Evolutionary conservation across 2,797 vertebrate genomes (phyloP).

Genomic region (Oreochromis grahami): DNA sequence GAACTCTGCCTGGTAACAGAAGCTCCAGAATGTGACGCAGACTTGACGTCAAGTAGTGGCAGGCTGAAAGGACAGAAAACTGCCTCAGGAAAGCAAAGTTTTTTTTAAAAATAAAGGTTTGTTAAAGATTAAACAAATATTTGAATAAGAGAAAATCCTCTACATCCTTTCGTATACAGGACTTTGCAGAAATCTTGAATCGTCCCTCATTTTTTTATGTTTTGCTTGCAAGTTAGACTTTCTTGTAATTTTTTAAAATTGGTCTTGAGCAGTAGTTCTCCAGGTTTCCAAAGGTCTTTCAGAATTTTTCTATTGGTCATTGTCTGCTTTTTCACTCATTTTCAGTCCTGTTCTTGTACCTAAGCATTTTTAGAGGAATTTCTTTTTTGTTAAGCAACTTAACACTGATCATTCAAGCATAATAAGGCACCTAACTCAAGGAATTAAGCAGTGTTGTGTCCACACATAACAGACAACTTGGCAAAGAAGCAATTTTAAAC

Average conservation of each 20-base stretch:
- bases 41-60: accelerated
- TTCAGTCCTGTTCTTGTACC: background rate
- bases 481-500: background rate
- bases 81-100: background rate
- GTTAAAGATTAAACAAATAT: background rate
- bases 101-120: background rate
- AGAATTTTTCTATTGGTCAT: background rate
- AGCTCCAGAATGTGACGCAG: constrained; percentile 12
- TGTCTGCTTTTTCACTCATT: background rate
- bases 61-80: background rate
- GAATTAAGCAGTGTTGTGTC: background rate
- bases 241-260: background rate
- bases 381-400: background rate
- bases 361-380: background rate
- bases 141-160: background rate
- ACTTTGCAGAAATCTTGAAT: background rate
- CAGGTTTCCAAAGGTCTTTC: background rate
- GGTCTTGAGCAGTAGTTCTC: background rate
- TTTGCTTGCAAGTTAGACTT: background rate
- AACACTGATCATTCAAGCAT: background rate
- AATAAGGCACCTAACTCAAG: background rate
- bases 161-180: background rate
- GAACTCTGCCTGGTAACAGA: constrained; percentile 61
- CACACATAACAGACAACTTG: background rate
- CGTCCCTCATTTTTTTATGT: accelerated